Base-by-base conservation (phyloP, 2,797 vertebrate species). In the Sciaenops ocellatus region DNA sequence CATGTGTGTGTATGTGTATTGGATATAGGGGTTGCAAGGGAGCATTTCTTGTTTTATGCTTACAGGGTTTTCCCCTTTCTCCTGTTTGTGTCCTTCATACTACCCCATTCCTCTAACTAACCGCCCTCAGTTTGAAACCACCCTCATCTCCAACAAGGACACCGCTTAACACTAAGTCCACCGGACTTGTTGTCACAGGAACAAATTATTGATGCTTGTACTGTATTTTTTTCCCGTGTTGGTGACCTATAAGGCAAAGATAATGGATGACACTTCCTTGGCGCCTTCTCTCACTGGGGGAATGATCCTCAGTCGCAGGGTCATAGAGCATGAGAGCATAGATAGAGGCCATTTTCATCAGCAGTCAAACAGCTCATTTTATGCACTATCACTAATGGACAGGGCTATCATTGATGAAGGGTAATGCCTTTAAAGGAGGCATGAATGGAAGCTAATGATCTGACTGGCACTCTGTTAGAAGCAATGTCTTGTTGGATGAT, bases 331-430 rank as follows among this genome's bases (percentile, higher is more conserved):
- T 64, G 70, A 54, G 70, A 77, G 76, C 48, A 51, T 46, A 83
- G 83, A 88, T 82, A 75, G 79, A 78, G 80, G 78, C 84, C 67
- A 64, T 87, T 91, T 90, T 76, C 83, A 76, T 90, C 85, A 83
- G 89, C 88, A 91, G 71, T 89, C 69, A 73, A 76, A 85, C 76
- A 68, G 76, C 80, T 87, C 86, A 72, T 89, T 90, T 88, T 82
- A 85, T 86, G 82, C 67, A 74, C 80, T 69, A 46, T 71, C 76
- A 73, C 73, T 92, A 91, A 93, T 91, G 89, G 89, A 86, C 85
- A 81, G 63, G 26, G 73, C 73, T 84, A 84, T 90, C 82, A 88
- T 81, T 90, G 89, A 82, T 87, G 89, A 94, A 93, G 92, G 88
- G 87, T 90, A 91, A 90, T 87, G 82, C 62, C 82, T 87, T 91